These are phyloP conservation scores for Drosophila ficusphila DNA, from an alignment of 1,140 invertebrate genomes.

Conservation along the genomic window DNA sequence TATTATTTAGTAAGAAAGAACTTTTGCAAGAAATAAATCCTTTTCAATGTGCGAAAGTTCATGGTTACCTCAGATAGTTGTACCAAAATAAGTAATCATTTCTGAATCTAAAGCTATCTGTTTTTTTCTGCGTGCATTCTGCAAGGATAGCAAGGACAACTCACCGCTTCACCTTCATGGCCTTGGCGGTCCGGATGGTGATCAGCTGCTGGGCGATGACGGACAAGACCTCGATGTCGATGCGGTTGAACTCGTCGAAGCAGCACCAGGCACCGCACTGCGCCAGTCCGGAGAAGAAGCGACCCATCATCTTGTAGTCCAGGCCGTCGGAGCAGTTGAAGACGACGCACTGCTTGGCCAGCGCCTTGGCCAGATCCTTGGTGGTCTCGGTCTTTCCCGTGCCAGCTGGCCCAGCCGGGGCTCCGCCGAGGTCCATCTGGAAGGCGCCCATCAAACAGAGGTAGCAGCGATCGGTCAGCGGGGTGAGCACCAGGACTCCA, in stretches of 20 bases:
- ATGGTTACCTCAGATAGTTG: too few species aligned
- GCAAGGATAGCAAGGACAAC: not conserved
- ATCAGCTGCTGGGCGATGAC: conserved; percentile 94
- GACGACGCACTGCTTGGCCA: conserved; percentile 95
- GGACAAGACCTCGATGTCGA: conserved; percentile 95
- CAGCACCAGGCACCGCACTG: conserved; percentile 96
- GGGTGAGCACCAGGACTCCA: conserved; percentile 91
- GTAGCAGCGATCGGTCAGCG: conserved; percentile 93
- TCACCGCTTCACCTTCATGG: conserved; percentile 87
- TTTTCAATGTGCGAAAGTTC: too few species aligned
- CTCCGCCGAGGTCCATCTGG: conserved; percentile 93
- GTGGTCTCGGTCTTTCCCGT: conserved; percentile 98
- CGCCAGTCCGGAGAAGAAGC: conserved; percentile 93
- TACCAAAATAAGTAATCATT: too few species aligned
- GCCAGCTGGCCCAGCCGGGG: conserved; percentile 92
- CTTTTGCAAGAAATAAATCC: too few species aligned
- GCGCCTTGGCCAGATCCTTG: conserved; percentile 94
- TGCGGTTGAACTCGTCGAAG: conserved; percentile 96
- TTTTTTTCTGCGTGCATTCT: too few species aligned
- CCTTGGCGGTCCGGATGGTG: conserved; percentile 91
- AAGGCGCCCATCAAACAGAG: conserved; percentile 94
- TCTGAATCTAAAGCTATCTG: too few species aligned
- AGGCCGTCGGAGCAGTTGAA: conserved; percentile 95
- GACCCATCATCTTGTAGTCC: conserved; percentile 94
- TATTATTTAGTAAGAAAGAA: too few species aligned